Evolutionary conservation across 1,140 invertebrate species (phyloP).

Genomic region (Asobara japonica): DNA sequence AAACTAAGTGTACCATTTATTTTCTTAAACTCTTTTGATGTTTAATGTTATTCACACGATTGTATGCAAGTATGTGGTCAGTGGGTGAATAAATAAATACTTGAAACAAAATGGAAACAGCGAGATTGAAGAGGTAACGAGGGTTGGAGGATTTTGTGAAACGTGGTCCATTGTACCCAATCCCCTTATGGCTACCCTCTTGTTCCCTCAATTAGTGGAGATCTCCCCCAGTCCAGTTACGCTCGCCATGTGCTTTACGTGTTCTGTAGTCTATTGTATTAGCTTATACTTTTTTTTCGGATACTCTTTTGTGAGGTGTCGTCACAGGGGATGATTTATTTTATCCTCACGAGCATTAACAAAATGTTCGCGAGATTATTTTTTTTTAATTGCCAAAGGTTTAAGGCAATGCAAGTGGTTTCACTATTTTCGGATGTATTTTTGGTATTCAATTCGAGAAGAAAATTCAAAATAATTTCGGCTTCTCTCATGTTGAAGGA

Average conservation of each 20-base stretch:
- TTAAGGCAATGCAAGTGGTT: too few relatives aligned
- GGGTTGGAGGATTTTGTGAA: neutral
- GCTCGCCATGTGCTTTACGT: neutral
- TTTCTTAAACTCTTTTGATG: constrained; percentile 3
- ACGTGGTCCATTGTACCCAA: neutral
- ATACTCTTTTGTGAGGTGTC: neutral
- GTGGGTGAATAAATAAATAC: constrained; percentile 21
- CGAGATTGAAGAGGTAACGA: neutral
- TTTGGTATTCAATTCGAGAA: too few relatives aligned
- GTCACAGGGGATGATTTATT: neutral
- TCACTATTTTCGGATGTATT: too few relatives aligned
- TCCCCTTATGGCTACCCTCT: neutral
- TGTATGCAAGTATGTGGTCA: constrained; percentile 23
- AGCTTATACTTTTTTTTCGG: neutral
- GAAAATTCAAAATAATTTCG: too few relatives aligned
- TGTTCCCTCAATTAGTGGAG: neutral
- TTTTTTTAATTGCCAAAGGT: too few relatives aligned
- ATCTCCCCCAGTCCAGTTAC: neutral
- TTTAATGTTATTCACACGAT: neutral
- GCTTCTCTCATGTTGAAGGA: too few relatives aligned
- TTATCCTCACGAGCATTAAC: too few relatives aligned
- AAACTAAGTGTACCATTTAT: too few relatives aligned
- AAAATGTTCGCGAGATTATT: too few relatives aligned
- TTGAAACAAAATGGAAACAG: neutral
- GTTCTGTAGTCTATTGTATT: neutral